These are phyloP conservation scores for Pollachius pollachius DNA, from an alignment of 2,113 vertebrate genomes.

Conservation along the genomic window DNA sequence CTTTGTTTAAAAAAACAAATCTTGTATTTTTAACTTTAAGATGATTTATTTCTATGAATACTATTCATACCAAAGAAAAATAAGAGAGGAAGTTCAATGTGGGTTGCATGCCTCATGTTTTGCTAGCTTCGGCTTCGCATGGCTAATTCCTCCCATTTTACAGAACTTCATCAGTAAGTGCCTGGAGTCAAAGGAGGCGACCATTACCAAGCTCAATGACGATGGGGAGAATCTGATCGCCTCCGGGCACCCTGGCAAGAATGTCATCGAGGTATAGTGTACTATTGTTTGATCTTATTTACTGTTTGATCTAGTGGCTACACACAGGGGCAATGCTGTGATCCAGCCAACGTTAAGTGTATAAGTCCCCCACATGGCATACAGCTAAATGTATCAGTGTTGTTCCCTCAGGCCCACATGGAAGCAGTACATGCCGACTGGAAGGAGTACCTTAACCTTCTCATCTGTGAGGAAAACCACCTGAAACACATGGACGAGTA, in stretches of 20 bases:
- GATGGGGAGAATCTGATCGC: constrained; percentile 85
- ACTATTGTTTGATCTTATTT: background rate
- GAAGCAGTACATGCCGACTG: constrained; percentile 94
- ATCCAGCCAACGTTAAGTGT: background rate
- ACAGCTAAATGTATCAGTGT: too few species aligned
- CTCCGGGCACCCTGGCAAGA: constrained; percentile 84
- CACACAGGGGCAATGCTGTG: background rate
- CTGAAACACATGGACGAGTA: constrained; percentile 96
- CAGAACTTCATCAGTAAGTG: constrained; percentile 94
- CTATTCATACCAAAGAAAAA: too few species aligned
- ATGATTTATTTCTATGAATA: too few species aligned
- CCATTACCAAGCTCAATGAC: constrained; percentile 84
- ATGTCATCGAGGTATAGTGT: constrained; percentile 84
- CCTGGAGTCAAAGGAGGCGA: constrained; percentile 89
- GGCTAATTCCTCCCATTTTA: background rate
- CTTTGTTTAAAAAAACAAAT: too few species aligned
- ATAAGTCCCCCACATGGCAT: too few species aligned
- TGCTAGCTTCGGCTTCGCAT: too few species aligned
- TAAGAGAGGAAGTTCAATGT: too few species aligned
- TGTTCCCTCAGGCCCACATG: constrained; percentile 84
- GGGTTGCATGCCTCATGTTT: too few species aligned
- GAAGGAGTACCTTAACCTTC: constrained; percentile 97
- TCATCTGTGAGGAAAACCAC: constrained; percentile 98
- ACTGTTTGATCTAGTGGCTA: background rate
- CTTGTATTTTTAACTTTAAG: too few species aligned